Conservation (phyloP, 2,888 invertebrate genomes). For the Oegoconia quadripuncta region DNA sequence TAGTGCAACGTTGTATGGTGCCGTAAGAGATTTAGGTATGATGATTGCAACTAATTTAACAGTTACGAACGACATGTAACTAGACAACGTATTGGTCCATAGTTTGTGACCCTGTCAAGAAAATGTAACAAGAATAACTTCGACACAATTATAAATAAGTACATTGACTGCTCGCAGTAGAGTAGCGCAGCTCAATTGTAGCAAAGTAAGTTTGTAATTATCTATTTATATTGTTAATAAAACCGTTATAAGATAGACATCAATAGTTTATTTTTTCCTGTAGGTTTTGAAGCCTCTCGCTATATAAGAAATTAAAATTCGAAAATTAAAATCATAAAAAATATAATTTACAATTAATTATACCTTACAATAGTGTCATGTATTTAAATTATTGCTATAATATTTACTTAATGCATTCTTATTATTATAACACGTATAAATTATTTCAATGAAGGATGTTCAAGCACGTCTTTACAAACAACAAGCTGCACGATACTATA, state of each 20-base stretch:
- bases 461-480: too few species aligned
- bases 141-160: conserved; percentile 45
- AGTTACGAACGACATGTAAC: conserved; percentile 27
- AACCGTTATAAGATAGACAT: conserved; percentile 72
- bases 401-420: too few species aligned
- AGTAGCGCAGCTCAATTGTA: conserved; percentile 78
- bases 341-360: background rate
- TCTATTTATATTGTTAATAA: conserved; percentile 79
- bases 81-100: conserved; percentile 55
- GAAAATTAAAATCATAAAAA: background rate
- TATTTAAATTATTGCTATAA: too few species aligned
- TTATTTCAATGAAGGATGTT: too few species aligned
- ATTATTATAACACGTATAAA: too few species aligned
- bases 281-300: background rate
- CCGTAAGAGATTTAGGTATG: too few species aligned
- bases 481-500: too few species aligned
- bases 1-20: background rate
- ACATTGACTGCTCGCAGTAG: conserved; percentile 76
- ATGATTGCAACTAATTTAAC: background rate
- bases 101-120: conserved; percentile 42
- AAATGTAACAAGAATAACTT: conserved; percentile 31
- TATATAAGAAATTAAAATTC: too few species aligned
- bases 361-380: too few species aligned
- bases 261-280: conserved; percentile 27
- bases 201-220: conserved; percentile 74